phyloP scores from a whole-genome alignment of 1,140 invertebrate species.

The Drosophila carrolli region DNA sequence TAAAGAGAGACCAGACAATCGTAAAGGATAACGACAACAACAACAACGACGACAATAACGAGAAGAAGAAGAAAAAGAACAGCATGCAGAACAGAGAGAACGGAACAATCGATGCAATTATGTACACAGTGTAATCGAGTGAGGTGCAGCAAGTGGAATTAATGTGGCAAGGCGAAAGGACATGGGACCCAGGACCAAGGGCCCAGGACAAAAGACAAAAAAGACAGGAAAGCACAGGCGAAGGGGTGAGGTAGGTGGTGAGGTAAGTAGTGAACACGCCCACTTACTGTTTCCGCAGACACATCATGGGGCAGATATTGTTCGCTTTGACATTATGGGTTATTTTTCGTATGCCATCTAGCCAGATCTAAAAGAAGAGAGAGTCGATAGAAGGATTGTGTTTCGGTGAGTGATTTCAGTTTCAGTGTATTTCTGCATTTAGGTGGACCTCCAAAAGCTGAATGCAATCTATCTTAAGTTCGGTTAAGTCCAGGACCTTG shows the following conservation, averaged over 20 bases:
- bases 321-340: slow-evolving; percentile 99
- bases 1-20: slow-evolving; percentile 29
- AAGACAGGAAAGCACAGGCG: background rate
- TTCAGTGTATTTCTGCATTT: background rate
- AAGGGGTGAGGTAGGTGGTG: background rate
- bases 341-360: slow-evolving; percentile 96
- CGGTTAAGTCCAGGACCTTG: too few species aligned
- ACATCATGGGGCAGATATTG: slow-evolving; percentile 99
- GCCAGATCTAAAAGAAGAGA: slow-evolving; percentile 92
- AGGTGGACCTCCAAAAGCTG: background rate
- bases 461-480: too few species aligned
- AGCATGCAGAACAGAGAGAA: slow-evolving; percentile 40
- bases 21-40: slow-evolving; percentile 19
- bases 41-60: slow-evolving; percentile 42
- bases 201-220: slow-evolving; percentile 10
- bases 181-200: background rate
- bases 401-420: background rate
- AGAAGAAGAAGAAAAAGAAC: slow-evolving; percentile 29
- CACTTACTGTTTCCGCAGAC: slow-evolving; percentile 99
- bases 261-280: slow-evolving; percentile 15
- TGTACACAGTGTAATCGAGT: slow-evolving; percentile 54
- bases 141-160: slow-evolving; percentile 44
- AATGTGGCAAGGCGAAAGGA: slow-evolving; percentile 20
- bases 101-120: slow-evolving; percentile 53
- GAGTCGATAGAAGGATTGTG: slow-evolving; percentile 73